Evolutionary conservation across 2,888 invertebrate species (phyloP).

Genomic region (Epistrophe eligans): DNA sequence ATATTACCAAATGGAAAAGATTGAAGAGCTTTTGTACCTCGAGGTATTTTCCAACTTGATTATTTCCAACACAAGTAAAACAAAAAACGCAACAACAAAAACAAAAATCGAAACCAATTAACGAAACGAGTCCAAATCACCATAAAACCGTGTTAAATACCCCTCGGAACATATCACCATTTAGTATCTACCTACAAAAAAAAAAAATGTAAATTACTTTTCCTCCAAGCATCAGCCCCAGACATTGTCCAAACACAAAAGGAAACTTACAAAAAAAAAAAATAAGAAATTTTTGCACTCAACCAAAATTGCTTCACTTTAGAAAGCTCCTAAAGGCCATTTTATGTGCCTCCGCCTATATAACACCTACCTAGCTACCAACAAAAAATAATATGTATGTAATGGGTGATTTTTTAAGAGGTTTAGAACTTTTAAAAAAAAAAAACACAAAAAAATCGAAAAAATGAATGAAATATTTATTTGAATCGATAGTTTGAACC

Average conservation of each 20-base stretch:
- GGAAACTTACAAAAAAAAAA: neutral
- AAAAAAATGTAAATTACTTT: slow-evolving; percentile 29
- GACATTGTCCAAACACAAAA: neutral
- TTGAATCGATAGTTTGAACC: no score
- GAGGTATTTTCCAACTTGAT: neutral
- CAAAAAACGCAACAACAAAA: neutral
- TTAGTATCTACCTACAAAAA: neutral
- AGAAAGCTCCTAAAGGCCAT: slow-evolving; percentile 11
- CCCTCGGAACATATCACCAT: slow-evolving; percentile 12
- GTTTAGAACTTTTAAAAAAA: no score
- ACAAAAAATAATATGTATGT: no score
- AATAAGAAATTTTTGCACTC: neutral
- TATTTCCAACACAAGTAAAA: neutral
- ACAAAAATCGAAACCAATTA: slow-evolving; percentile 19
- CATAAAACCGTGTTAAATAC: slow-evolving; percentile 31
- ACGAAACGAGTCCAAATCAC: slow-evolving; percentile 13
- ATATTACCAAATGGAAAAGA: no score
- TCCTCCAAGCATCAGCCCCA: neutral
- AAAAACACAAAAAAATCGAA: no score
- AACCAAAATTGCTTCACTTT: slow-evolving; percentile 29
- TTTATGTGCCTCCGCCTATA: neutral
- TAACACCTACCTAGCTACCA: neutral
- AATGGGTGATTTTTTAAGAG: no score
- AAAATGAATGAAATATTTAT: no score
- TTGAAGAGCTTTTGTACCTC: no score